Base-by-base conservation (phyloP, 2,113 vertebrate species). In the Scolopax mira region DNA sequence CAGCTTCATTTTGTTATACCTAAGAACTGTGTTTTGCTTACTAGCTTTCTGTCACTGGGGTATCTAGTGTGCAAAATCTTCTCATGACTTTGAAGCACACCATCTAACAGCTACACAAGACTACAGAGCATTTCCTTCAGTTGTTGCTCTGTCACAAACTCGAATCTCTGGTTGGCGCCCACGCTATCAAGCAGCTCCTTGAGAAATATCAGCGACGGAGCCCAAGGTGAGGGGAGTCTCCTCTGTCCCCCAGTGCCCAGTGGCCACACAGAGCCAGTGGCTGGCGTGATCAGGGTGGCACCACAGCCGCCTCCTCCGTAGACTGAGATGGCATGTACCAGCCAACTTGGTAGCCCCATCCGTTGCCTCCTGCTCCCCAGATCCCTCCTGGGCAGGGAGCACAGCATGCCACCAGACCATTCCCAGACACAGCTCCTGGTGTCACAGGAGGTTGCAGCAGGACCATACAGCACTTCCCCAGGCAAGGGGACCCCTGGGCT, bases 391-490 rank as follows among this genome's bases (percentile, higher is more conserved):
- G 25, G 14, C 51, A 83, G 18, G 23, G 10, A 79, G 11, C 0
- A 9, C 35, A 46, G 42, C 15, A 11, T 19, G 16, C 28, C 7
- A 1, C 4, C 2, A 1, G 62, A 46, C 25, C 14, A 18, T 6
- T 13, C 28, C 30, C 9, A 3, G n/a, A n/a, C 7, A 1, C 9
- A 6, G 35, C 3, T 79, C 39, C 37, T 7, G 3, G 42, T 10
- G 21, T 35, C 3, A 2, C 48, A 41, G 18, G 13, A 60, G 41
- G 62, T 17, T 14, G 4, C 42, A 16, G 48, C 28, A 64, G 73
- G 78, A 61, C 18, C 15, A 10, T 0, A 1, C 1, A 1, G 25
- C 1, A 3, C 73, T 55, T 65, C 30, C 14, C n/a, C 5, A 0
- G 8, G 19, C 1, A 4, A 74, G 9, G 11, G 4, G 11, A 73